Base-by-base conservation (phyloP, 2,113 vertebrate genomes). In the Sterna hirundo region DNA sequence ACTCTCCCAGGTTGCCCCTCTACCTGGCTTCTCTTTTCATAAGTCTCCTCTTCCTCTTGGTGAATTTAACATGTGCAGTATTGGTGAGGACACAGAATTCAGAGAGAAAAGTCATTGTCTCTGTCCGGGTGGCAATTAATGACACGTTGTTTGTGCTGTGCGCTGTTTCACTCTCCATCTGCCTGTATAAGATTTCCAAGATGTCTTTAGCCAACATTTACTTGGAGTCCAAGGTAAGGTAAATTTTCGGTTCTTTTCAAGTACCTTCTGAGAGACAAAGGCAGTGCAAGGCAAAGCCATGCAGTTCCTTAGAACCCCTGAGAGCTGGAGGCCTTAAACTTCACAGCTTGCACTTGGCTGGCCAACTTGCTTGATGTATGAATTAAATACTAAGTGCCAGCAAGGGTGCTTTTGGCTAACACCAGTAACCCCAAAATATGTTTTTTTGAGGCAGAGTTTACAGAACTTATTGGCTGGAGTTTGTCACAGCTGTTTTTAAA, bases 181-280 rank as follows among this genome's bases (percentile, higher is more conserved):
- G 99, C 96, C 99, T 99, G 79, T 99, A 99, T 98, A 99, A 99
- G 97, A 99, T 99, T 79, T 99, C 99, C 32, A 99, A 99, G 98
- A 99, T 99, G 99, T 99, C 99, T 26, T 98, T 99, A 96, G 99
- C 99, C 96, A 99, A 99, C 97, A 99, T 99, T 95, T 99, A 99
- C 98, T 96, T 99, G 98, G 99, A 99, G 91, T 99, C 99, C 71
- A 99, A 99, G 99, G 99, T 99, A 97, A 97, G 98, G 91, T 95
- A 95, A 88, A 95, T 93, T 96, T 96, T 95, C 74, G 85, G 38
- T 86, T 95, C 69, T 96, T 94, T 89, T 75, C 65, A 71, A 83
- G 91, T 76, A 76, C 74, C 69, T 95, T 85, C 54, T 93, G 46
- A 75, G 68, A 81, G 57, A 82, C 10, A 29, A 75, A 29, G 52